These are phyloP conservation scores for Tychaedon coryphoeus DNA, from an alignment of 2,113 vertebrate species.

Conservation along the genomic window DNA sequence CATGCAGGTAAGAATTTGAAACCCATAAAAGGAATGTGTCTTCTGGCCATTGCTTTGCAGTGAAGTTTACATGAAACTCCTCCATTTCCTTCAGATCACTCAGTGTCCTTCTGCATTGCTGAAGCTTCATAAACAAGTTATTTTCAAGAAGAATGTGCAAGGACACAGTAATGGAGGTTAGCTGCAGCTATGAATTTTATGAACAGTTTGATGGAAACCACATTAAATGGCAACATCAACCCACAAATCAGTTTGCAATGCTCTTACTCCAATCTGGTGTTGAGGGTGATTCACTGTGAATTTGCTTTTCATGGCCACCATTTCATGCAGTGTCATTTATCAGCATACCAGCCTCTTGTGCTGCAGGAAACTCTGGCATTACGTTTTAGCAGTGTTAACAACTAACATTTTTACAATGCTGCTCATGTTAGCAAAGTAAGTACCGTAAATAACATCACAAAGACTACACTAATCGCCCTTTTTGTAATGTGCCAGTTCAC, in stretches of 20 bases:
- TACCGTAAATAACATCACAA: slow-evolving; percentile 41
- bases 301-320: slow-evolving; percentile 19
- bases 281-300: slow-evolving; percentile 20
- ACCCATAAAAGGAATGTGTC: not conserved
- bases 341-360: slow-evolving; percentile 12
- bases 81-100: not conserved
- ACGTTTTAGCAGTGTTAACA: not conserved
- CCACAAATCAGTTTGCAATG: slow-evolving; percentile 39
- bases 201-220: slow-evolving; percentile 53
- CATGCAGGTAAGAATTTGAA: not conserved
- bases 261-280: not conserved
- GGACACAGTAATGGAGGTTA: slow-evolving; percentile 41
- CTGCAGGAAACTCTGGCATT: slow-evolving; percentile 8
- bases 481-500: not conserved
- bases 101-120: not conserved
- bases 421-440: slow-evolving; percentile 5
- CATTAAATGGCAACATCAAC: slow-evolving; percentile 46
- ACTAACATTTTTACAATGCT: slow-evolving; percentile 20
- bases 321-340: slow-evolving; percentile 15
- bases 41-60: not conserved
- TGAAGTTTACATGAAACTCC: not conserved
- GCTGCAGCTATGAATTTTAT: slow-evolving; percentile 47
- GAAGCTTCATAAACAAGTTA: slow-evolving; percentile 42
- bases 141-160: slow-evolving; percentile 54
- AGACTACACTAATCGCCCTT: not conserved